A percentile compares a stretch with the other conserved stretches of the same genome.
Evolutionary conservation across 2,797 vertebrate species (phyloP).

Genomic region (Leucoraja ocellata): DNA sequence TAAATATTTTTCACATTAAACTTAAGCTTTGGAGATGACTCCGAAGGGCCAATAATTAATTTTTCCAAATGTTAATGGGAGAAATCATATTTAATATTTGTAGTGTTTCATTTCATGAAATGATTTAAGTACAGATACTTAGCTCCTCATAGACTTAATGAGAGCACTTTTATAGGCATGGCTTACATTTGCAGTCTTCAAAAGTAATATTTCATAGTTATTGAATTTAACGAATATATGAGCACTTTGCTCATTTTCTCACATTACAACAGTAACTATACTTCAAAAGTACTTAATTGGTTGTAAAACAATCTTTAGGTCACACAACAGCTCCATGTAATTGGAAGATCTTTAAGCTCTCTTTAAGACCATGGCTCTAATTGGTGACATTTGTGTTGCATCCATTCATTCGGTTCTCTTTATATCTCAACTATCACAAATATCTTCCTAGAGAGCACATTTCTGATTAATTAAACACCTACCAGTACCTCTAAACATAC

Average conservation of each 20-base stretch:
- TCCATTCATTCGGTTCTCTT: no score
- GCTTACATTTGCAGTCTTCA: constrained; percentile 13
- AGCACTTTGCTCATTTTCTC: not conserved
- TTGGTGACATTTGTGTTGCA: not conserved
- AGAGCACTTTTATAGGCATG: not conserved
- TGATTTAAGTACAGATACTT: not conserved
- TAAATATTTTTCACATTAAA: not conserved
- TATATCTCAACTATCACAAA: no score
- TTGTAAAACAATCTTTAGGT: not conserved
- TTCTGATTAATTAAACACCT: no score
- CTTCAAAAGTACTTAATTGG: not conserved
- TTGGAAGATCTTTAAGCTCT: not conserved
- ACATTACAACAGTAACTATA: not conserved
- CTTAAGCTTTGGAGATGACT: constrained; percentile 17
- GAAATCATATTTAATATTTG: not conserved
- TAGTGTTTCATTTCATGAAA: constrained; percentile 27
- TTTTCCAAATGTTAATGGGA: constrained; percentile 20
- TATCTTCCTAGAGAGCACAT: no score
- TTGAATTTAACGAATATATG: not conserved
- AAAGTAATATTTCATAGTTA: not conserved
- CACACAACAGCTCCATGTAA: no score
- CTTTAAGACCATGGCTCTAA: not conserved
- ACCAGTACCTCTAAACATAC: no score
- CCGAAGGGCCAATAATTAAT: not conserved
- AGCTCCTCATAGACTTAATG: constrained; percentile 4